phyloP scores from a whole-genome alignment of 1,140 invertebrate genomes.

The Harpegnathos saltator region DNA sequence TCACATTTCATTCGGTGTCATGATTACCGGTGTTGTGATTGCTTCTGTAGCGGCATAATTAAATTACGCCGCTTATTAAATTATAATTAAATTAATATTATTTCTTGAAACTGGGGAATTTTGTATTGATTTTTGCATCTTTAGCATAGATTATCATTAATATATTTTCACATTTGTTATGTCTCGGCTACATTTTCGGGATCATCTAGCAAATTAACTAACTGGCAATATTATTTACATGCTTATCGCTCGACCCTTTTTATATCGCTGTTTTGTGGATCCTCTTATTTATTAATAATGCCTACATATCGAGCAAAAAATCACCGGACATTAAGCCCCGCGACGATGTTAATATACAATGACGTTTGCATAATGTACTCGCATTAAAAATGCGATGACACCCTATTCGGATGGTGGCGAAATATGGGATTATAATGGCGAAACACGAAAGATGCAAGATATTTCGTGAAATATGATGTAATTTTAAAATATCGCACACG shows the following conservation, averaged over 20 bases:
- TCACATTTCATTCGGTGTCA: neutral
- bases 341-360: conserved; percentile 16
- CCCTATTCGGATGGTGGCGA: conserved; percentile 26
- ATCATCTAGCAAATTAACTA: conserved; percentile 2
- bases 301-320: conserved; percentile 17
- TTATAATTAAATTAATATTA: neutral
- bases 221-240: conserved; percentile 2
- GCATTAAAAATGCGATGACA: conserved; percentile 49
- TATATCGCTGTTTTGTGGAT: conserved; percentile 1
- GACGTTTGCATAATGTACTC: conserved; percentile 24
- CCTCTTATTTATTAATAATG: conserved; percentile 20
- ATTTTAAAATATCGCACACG: conserved; percentile 41
- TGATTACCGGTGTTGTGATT: conserved; percentile 22
- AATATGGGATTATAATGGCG: conserved; percentile 18
- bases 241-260: conserved; percentile 28
- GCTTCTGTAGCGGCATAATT: neutral
- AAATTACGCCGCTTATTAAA: too few relatives aligned
- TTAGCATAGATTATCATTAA: conserved; percentile 17
- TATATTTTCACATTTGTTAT: neutral
- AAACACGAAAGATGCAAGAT: neutral
- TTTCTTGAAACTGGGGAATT: neutral
- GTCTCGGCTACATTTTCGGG: conserved; percentile 5
- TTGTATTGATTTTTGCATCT: neutral
- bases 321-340: conserved; percentile 12
- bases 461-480: conserved; percentile 53